Percentiles rank a stretch among this genome's conserved stretches.
phyloP scores from a whole-genome alignment of 2,888 invertebrate genomes.

The Branchinecta sandiegonensis region DNA sequence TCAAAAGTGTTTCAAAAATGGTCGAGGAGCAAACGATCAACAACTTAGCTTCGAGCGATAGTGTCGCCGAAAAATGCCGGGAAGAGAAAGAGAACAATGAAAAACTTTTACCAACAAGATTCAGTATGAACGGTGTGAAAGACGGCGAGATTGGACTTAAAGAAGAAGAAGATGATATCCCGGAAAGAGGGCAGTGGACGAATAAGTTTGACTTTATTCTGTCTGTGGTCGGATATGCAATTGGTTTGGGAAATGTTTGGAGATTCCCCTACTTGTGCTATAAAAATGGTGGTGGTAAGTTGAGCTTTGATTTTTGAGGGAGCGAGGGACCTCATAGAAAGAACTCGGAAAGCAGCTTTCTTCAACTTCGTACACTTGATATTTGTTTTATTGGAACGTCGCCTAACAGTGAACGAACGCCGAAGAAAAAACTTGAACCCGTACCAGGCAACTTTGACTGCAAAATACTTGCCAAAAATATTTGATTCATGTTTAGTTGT shows the following conservation, averaged over 20 bases:
- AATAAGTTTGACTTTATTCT: conserved; percentile 84
- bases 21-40: background rate
- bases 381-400: no score
- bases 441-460: no score
- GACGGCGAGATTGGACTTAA: background rate
- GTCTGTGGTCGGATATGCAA: conserved; percentile 80
- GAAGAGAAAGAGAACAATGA: conserved; percentile 3
- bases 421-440: no score
- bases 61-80: background rate
- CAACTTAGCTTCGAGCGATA: background rate
- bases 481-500: no score
- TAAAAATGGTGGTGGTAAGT: conserved; percentile 72
- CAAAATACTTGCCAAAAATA: no score
- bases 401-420: no score
- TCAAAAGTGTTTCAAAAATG: background rate
- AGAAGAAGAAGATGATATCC: conserved; percentile 36
- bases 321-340: no score
- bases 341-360: no score
- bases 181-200: conserved; percentile 74
- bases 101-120: background rate
- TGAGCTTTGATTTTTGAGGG: no score
- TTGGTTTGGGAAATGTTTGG: conserved; percentile 75
- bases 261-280: conserved; percentile 90
- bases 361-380: no score
- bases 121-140: background rate